phyloP scores from a whole-genome alignment of 2,113 vertebrate genomes.

The Pithys albifrons region DNA sequence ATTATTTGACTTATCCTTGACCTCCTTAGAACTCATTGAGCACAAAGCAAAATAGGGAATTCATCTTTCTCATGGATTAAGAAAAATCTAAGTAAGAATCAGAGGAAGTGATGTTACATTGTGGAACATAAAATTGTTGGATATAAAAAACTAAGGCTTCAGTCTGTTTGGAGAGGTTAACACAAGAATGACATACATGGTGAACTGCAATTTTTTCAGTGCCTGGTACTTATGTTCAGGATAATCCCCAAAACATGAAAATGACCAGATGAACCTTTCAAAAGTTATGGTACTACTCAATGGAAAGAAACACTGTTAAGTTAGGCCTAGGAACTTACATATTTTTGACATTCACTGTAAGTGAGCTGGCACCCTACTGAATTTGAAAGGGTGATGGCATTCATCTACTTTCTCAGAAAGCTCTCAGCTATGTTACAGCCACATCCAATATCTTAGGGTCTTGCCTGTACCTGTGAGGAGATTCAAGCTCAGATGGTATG shows the following conservation, averaged over 20 bases:
- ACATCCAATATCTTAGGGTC: accelerated
- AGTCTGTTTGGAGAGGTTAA: neutral
- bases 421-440: neutral
- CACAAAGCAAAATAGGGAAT: neutral
- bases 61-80: neutral
- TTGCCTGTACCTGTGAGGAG: neutral
- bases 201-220: neutral
- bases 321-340: neutral
- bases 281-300: neutral
- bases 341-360: neutral
- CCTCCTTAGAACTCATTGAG: neutral
- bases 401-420: neutral
- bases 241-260: neutral
- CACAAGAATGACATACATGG: too few species aligned
- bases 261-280: neutral
- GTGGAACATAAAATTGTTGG: neutral
- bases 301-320: neutral
- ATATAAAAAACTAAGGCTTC: neutral
- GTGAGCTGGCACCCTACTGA: neutral
- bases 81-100: neutral
- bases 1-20: neutral
- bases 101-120: neutral
- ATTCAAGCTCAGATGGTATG: accelerated
- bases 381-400: neutral
- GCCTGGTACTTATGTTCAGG: neutral